Conservation (phyloP, 2,888 invertebrate genomes). For the Seira musarum region DNA sequence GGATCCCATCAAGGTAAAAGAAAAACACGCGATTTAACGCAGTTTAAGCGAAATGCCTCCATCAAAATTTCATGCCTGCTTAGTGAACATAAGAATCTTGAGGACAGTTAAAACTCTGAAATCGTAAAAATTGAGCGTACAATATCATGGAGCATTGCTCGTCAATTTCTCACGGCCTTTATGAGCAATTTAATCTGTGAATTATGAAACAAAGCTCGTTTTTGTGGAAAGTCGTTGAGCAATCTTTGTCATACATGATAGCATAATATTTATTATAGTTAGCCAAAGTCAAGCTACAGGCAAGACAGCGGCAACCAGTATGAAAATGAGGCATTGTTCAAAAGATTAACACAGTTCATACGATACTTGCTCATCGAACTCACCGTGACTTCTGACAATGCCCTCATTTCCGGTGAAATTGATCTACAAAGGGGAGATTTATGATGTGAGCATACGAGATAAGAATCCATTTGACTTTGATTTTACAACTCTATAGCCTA, state of each 20-base stretch:
- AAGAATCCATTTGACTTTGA: no score
- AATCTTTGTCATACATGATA: not conserved
- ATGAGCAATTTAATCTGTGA: not conserved
- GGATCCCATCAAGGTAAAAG: constrained; percentile 68
- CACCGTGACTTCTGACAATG: constrained; percentile 33
- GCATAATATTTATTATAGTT: no score
- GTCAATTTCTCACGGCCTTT: constrained; percentile 10
- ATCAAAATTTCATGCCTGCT: no score
- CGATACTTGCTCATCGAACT: not conserved
- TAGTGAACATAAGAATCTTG: no score
- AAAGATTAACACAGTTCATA: not conserved
- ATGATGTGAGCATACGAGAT: no score
- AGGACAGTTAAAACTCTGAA: no score
- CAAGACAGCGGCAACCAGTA: no score
- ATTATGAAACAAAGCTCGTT: not conserved
- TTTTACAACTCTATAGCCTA: no score
- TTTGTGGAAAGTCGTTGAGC: not conserved
- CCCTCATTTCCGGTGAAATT: constrained; percentile 56
- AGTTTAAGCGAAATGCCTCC: no score
- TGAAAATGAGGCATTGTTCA: no score
- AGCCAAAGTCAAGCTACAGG: no score
- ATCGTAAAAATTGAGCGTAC: no score
- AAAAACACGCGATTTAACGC: not conserved
- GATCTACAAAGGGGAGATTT: constrained; percentile 11
- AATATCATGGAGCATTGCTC: not conserved